Base-by-base conservation (phyloP, 1,140 invertebrate species). In the Caligus rogercresseyi region DNA sequence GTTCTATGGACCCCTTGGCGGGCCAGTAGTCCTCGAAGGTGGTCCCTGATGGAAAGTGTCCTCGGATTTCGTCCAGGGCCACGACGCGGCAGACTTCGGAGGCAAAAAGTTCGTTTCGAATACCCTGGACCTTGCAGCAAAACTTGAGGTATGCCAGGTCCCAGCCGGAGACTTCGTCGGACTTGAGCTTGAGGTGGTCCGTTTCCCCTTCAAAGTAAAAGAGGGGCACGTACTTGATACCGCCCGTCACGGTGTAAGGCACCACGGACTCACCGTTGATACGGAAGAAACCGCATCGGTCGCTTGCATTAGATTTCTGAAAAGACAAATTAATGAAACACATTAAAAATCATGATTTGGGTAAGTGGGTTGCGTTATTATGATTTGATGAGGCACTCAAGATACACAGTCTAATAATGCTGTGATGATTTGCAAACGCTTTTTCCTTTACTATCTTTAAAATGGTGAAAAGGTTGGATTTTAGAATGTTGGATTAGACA, bases 211-310 rank as follows among this genome's bases (percentile, higher is more conserved):
- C 87, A 71, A 92, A 90, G 72, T 90, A 90, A 73, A 91, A 92
- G n/a, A 94, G 72, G 13, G 89, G 90, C 59, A 96, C 89, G 74
- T 85, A 89, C 55, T 69, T 68, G 16, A 66, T 72, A 60, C 75
- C 77, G 67, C 86, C 83, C 67, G 85, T 82, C 2, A 87, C 80
- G 1, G 90, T 89, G 71, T 92, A 95, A 2, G 90, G 90, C 54
- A 94, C 88, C 25, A 94, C 87, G 0, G 87, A 88, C 69, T 90
- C 90, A 70, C 88, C 89, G 71, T 94, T 93, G 65, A 95, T 91
- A 54, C 87, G 79, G 66, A 93, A 88, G 72, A 94, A 94, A 54
- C 89, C 91, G 75, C 89, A 93, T 67, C 86, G 83, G 70, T 88
- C 85, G 65, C 81, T 79, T 25, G 77, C 74, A 67, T 72, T 69